Evolutionary conservation across 2,888 invertebrate genomes (phyloP).

Genomic region (Esperia sulphurella): DNA sequence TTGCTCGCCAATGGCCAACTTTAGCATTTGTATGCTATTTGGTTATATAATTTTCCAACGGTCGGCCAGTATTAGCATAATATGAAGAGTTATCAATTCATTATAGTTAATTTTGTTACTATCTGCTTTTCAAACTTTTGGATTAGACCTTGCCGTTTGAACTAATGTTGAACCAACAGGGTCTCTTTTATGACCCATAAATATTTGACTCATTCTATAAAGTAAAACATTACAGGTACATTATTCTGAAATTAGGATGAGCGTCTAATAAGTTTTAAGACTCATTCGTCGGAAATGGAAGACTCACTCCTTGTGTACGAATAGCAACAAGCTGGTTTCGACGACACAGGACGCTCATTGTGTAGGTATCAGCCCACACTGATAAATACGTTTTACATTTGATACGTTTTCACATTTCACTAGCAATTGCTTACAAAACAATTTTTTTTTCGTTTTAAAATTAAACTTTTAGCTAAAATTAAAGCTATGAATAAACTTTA

Average conservation of each 20-base stretch:
- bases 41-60: too few relatives aligned
- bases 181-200: neutral
- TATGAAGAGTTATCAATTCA: too few relatives aligned
- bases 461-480: constrained; percentile 9
- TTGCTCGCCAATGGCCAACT: too few relatives aligned
- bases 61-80: too few relatives aligned
- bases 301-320: constrained; percentile 7
- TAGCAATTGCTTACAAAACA: constrained; percentile 13
- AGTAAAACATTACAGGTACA: constrained; percentile 2
- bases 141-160: neutral
- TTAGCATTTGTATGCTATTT: too few relatives aligned
- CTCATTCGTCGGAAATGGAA: constrained; percentile 5
- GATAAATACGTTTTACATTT: constrained; percentile 12
- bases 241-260: constrained; percentile 11
- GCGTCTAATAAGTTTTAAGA: constrained; percentile 8
- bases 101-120: neutral
- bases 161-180: neutral
- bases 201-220: constrained; percentile 6
- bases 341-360: constrained; percentile 11
- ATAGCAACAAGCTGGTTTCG: constrained; percentile 7
- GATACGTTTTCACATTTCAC: constrained; percentile 7
- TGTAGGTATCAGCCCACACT: constrained; percentile 13
- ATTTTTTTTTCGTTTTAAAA: constrained; percentile 9
- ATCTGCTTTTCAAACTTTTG: neutral
- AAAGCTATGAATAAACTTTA: neutral